Base-by-base conservation (phyloP, 2,888 invertebrate genomes). In the Galeruca laticollis region DNA sequence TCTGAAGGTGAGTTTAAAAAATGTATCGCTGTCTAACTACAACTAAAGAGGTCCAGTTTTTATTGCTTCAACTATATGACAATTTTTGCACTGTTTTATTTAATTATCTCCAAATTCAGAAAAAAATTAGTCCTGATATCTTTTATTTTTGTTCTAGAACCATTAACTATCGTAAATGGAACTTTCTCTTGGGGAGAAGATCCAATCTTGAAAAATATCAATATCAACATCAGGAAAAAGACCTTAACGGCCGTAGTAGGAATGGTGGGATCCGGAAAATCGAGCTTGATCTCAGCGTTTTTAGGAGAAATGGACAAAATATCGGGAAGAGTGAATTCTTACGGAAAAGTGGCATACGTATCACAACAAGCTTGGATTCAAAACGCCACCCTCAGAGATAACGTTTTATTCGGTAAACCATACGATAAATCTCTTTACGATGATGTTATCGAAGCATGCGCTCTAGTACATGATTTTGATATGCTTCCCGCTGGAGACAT, bases 301-400 rank as follows among this genome's bases (percentile, higher is more conserved):
- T 88, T 97, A 5, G 90, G 97, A 78, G 98, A 98, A 88, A 96
- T 97, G 95, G 93, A 94, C 78, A 95, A 94, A 86, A 80, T 90
- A 2, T 89, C 90, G 18, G 97, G 97, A 31, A 87, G 90, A 47
- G 93, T 96, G 9, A 95, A 94, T 82, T 94, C 94, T 0, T 81
- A 87, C 1, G 89, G 89, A 49, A 82, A 84, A 26, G 85, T 91
- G 71, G 96, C 97, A 0, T 97, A 96, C 84, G 96, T 97, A 1
- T 91, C 97, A 0, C 97, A 98, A 82, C 96, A 97, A 86, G 97
- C 98, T 0, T 99, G 99, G 99, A 98, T 99, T 68, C 98, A 98
- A 86, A 99, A 99, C 86, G 94, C 95, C 2, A 96, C 97, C 0
- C 86, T 99, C 31, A 91, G 93, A 79, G 94, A 98, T 81, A 99